A percentile compares a stretch with the other conserved stretches of the same genome.
phyloP scores from a whole-genome alignment of 2,113 vertebrate genomes.

The Echinops telfairi region DNA sequence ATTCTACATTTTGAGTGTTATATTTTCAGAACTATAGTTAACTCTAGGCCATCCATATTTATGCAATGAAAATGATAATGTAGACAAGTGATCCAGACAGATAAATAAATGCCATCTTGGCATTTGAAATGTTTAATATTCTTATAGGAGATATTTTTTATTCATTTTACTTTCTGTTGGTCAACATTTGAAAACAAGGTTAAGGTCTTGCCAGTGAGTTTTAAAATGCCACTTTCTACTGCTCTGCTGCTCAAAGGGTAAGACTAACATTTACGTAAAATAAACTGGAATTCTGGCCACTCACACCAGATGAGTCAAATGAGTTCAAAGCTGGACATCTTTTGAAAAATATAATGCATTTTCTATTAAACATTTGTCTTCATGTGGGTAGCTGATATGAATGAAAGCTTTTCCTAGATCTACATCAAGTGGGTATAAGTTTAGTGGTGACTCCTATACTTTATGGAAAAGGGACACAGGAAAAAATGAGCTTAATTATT shows the following conservation, averaged over 20 bases:
- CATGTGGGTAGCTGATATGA: not conserved
- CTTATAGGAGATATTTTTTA: too few species aligned
- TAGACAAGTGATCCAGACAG: too few species aligned
- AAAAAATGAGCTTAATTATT: slow-evolving; percentile 31
- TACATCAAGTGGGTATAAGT: slow-evolving; percentile 54
- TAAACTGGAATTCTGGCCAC: slow-evolving; percentile 21
- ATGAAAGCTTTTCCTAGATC: not conserved
- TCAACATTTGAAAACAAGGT: too few species aligned
- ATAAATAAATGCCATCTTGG: too few species aligned
- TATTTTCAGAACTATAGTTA: slow-evolving; percentile 10
- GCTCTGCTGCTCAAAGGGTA: not conserved
- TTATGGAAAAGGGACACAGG: not conserved
- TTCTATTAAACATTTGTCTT: not conserved
- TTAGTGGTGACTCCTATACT: slow-evolving; percentile 34
- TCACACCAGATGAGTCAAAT: not conserved
- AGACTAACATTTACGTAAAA: slow-evolving; percentile 58
- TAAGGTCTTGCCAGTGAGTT: too few species aligned
- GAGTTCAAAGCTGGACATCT: not conserved
- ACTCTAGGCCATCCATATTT: not conserved
- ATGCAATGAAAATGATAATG: too few species aligned
- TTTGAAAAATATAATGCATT: slow-evolving; percentile 24
- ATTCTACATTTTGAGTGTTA: not conserved
- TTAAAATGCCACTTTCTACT: too few species aligned
- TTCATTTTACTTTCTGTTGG: too few species aligned
- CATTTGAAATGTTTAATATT: too few species aligned